Evolutionary conservation across 2,113 vertebrate genomes (phyloP).

Genomic region (Oxyura jamaicensis): DNA sequence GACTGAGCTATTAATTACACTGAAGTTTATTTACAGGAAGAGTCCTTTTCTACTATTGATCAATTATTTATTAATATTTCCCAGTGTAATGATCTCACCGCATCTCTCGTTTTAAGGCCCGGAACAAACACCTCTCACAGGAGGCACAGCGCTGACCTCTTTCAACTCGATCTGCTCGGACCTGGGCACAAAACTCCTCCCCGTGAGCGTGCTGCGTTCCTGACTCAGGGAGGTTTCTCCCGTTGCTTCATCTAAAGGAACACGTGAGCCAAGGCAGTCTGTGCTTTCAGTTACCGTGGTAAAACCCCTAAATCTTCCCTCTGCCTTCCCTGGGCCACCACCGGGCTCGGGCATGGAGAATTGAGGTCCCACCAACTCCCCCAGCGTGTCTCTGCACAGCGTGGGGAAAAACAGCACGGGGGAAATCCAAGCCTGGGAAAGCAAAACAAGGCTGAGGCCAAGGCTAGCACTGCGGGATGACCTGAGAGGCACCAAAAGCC

Average conservation of each 20-base stretch:
- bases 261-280: not conserved
- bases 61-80: conserved; percentile 90
- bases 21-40: conserved; percentile 86
- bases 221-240: not conserved
- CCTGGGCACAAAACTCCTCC: not conserved
- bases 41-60: conserved; percentile 87
- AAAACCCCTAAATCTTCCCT: not conserved
- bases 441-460: not conserved
- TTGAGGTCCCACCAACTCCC: rapidly evolving
- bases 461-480: not conserved
- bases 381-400: not conserved
- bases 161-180: not conserved
- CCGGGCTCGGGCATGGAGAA: not conserved
- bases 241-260: not conserved
- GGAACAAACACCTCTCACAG: conserved; percentile 52
- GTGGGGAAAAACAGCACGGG: not conserved
- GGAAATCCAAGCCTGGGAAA: not conserved
- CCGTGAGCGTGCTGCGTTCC: not conserved
- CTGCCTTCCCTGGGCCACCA: not conserved
- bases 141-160: conserved; percentile 37
- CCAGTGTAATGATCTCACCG: conserved; percentile 83
- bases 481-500: not conserved
- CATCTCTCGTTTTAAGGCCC: conserved; percentile 66
- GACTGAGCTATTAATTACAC: conserved; percentile 91
- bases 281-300: not conserved